Percentiles rank a stretch among this genome's conserved stretches.
These are phyloP conservation scores for Poliocrania exsul DNA, from an alignment of 2,797 vertebrate genomes.

Conservation along the genomic window DNA sequence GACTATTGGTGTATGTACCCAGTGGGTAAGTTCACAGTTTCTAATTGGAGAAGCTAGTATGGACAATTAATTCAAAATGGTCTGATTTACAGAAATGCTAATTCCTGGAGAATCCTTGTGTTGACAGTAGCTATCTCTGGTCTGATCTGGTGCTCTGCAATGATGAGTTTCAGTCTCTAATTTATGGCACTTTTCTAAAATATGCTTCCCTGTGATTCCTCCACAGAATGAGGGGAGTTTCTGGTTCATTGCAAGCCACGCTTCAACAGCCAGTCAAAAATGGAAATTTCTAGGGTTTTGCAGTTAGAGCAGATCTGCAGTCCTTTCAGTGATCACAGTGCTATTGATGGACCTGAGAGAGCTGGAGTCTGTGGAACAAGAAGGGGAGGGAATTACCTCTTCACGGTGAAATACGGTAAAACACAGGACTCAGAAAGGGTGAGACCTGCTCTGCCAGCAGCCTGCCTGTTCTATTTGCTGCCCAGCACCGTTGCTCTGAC, in stretches of 20 bases:
- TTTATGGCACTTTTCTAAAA: background rate
- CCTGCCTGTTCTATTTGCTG: background rate
- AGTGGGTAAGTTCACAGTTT: background rate
- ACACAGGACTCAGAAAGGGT: background rate
- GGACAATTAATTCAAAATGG: background rate
- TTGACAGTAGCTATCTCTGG: background rate
- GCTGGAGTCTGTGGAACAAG: background rate
- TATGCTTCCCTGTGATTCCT: background rate
- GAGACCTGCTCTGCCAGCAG: background rate
- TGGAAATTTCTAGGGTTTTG: background rate
- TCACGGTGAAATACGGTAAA: background rate
- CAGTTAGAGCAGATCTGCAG: background rate
- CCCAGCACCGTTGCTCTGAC: background rate
- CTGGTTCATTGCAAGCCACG: background rate
- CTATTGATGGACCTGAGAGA: background rate
- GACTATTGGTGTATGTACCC: background rate
- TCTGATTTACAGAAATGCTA: background rate
- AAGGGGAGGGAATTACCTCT: background rate
- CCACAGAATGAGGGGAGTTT: background rate
- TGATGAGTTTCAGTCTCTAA: background rate
- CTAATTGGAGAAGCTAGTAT: background rate
- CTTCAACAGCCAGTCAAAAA: background rate
- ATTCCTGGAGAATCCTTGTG: background rate
- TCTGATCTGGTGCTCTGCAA: rapidly evolving
- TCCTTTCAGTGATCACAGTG: background rate